Evolutionary conservation across 2,888 invertebrate genomes (phyloP).

Genomic region (Nomada ruficornis): DNA sequence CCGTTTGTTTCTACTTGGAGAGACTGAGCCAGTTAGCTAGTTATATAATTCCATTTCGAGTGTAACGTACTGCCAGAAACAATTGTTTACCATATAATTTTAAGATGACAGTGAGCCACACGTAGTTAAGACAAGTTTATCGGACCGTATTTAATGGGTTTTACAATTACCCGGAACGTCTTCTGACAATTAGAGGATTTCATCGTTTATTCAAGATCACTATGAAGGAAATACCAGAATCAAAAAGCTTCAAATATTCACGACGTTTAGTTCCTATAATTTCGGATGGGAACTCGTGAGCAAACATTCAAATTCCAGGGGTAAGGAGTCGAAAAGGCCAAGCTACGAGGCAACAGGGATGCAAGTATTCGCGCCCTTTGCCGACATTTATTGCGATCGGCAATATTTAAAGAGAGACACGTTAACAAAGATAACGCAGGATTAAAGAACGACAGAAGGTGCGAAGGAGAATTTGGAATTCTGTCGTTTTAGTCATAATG

Average conservation of each 20-base stretch:
- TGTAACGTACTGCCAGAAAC: too few species aligned
- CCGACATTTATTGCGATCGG: conserved; percentile 9
- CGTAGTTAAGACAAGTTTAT: background rate
- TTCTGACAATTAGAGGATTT: background rate
- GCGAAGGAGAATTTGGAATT: conserved; percentile 5
- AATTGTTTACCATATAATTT: background rate
- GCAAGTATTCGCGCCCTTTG: conserved; percentile 42
- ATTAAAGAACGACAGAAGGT: conserved; percentile 22
- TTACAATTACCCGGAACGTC: background rate
- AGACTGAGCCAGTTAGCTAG: conserved; percentile 16
- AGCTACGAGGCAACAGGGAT: conserved; percentile 44
- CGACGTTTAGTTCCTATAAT: background rate
- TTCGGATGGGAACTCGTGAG: too few species aligned
- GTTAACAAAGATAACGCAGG: conserved; percentile 41
- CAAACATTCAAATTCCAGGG: too few species aligned
- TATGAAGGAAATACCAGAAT: background rate
- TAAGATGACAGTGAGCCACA: background rate
- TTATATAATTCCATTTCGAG: background rate
- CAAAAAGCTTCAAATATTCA: background rate
- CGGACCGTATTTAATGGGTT: background rate
- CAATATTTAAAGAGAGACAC: conserved; percentile 25
- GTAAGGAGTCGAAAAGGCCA: conserved; percentile 3
- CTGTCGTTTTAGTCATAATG: conserved; percentile 70
- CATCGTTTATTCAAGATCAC: conserved; percentile 2
- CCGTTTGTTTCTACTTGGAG: conserved; percentile 1